Evolutionary conservation across 2,888 invertebrate genomes (phyloP).

Genomic region (Cephus spinipes): DNA sequence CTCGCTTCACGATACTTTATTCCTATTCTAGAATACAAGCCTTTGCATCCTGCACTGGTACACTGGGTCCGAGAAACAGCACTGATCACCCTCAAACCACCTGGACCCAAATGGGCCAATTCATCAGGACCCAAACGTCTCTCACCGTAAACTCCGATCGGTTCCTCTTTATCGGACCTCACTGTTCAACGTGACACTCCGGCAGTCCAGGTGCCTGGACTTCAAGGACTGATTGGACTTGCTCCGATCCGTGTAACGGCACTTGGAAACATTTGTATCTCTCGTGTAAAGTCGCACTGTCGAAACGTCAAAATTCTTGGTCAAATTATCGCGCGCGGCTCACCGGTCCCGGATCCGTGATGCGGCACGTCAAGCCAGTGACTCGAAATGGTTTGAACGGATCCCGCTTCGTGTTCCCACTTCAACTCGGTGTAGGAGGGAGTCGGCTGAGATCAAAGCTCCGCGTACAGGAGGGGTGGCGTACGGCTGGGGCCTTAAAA

Average conservation of each 20-base stretch:
- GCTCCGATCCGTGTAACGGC: background rate
- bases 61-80: background rate
- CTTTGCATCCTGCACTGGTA: background rate
- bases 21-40: background rate
- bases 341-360: conserved; percentile 5
- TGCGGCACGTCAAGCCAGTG: conserved; percentile 48
- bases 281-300: background rate
- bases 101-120: background rate
- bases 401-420: conserved; percentile 61
- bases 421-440: conserved; percentile 48
- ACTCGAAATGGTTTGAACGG: conserved; percentile 67
- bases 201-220: background rate
- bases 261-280: background rate
- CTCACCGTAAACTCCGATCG: background rate
- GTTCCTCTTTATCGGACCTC: background rate
- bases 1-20: background rate
- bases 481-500: conserved; percentile 58
- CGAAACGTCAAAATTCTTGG: conserved; percentile 32
- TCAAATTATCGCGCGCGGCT: background rate
- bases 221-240: background rate
- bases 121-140: background rate
- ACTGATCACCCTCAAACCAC: background rate
- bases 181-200: background rate
- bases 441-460: conserved; percentile 47
- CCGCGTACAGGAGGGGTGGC: conserved; percentile 20